phyloP scores from a whole-genome alignment of 2,797 vertebrate genomes.

The Serranus cabrilla region DNA sequence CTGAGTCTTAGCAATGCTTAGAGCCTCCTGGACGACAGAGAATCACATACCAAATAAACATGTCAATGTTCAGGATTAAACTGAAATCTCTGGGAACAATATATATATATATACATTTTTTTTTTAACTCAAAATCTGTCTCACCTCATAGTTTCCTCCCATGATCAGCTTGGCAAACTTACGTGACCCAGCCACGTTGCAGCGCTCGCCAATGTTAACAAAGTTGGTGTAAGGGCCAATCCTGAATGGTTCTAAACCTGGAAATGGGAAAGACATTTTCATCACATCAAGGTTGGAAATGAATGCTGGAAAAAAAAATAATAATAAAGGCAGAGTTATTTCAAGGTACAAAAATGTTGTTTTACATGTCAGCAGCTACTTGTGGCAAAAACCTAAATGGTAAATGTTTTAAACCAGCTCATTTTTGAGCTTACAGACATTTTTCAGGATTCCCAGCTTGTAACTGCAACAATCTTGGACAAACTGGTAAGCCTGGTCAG shows the following conservation, averaged over 20 bases:
- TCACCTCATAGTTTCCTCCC: constrained; percentile 94
- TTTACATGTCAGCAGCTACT: too few relatives aligned
- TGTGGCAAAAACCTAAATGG: too few relatives aligned
- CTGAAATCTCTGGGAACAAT: too few relatives aligned
- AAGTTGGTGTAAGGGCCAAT: constrained; percentile 97
- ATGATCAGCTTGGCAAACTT: constrained; percentile 96
- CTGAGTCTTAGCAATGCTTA: constrained; percentile 92
- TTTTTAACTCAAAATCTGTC: neutral
- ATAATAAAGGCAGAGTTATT: too few relatives aligned
- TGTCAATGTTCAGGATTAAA: neutral
- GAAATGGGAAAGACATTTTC: constrained; percentile 45
- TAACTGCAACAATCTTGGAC: too few relatives aligned
- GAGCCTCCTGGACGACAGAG: constrained; percentile 87
- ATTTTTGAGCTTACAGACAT: too few relatives aligned
- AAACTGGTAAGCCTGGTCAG: too few relatives aligned
- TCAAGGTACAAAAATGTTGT: too few relatives aligned
- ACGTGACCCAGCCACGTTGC: constrained; percentile 95
- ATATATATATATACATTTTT: too few relatives aligned
- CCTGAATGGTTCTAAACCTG: constrained; percentile 95
- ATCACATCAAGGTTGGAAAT: neutral
- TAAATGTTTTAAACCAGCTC: too few relatives aligned
- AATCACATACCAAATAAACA: neutral
- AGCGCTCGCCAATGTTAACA: constrained; percentile 97
- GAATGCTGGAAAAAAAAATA: too few relatives aligned
- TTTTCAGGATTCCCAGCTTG: too few relatives aligned